These are phyloP conservation scores for Sebastes wilsoni DNA, from an alignment of 2,797 vertebrate genomes.

Conservation along the genomic window DNA sequence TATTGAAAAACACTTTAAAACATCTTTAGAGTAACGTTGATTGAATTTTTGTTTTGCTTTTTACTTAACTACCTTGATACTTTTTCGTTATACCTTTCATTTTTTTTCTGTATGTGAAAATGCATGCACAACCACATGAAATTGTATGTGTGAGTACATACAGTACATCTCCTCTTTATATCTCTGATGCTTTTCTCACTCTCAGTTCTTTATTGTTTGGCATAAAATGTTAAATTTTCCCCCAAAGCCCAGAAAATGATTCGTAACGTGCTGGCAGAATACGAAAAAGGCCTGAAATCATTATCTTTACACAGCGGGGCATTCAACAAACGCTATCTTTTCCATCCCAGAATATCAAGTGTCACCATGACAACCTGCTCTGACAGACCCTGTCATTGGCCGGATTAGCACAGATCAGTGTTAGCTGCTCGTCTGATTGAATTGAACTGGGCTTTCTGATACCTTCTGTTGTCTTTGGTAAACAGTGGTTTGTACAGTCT, in stretches of 20 bases:
- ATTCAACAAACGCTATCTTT: conserved; percentile 21
- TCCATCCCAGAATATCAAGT: conserved; percentile 36
- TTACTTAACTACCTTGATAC: too few species aligned
- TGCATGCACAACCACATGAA: neutral
- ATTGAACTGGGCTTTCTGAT: conserved; percentile 45
- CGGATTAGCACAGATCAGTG: conserved; percentile 64
- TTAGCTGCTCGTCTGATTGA: conserved; percentile 48
- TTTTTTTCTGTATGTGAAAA: neutral
- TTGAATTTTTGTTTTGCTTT: too few species aligned
- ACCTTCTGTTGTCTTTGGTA: conserved; percentile 55
- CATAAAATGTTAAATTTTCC: neutral
- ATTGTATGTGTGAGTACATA: neutral
- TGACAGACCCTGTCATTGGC: conserved; percentile 42
- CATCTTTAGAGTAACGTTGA: too few species aligned
- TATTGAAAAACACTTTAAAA: too few species aligned
- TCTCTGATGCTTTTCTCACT: neutral
- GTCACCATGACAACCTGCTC: conserved; percentile 47
- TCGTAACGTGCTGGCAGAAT: neutral
- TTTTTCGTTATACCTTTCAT: too few species aligned
- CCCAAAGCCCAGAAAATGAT: neutral
- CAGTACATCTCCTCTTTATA: neutral
- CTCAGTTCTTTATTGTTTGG: conserved; percentile 1
- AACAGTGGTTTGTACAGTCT: conserved; percentile 60
- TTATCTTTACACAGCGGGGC: conserved; percentile 1
- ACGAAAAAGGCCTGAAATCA: neutral